Conservation (phyloP, 2,888 invertebrate genomes). For the Diarsia rubi region DNA sequence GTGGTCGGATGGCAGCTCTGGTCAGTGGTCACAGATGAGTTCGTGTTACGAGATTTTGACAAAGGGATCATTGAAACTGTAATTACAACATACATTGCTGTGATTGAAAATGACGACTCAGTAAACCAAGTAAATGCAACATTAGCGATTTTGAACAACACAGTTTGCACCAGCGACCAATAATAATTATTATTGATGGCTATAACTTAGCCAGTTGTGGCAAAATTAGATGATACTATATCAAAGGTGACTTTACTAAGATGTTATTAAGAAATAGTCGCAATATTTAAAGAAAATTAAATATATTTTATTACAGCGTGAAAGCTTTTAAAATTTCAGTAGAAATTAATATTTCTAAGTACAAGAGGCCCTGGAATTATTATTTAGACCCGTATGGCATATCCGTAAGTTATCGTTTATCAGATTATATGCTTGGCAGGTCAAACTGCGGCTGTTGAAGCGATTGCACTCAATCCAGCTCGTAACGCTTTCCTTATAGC, state of each 20-base stretch:
- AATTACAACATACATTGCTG: background rate
- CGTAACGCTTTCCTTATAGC: constrained; percentile 31
- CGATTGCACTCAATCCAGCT: constrained; percentile 18
- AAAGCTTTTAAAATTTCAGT: background rate
- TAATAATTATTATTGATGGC: background rate
- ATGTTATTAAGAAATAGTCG: background rate
- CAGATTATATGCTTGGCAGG: constrained; percentile 9
- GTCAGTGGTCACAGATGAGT: constrained; percentile 12
- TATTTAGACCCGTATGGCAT: background rate
- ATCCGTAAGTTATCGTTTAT: constrained; percentile 1
- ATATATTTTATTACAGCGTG: background rate
- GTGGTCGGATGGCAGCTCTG: constrained; percentile 15
- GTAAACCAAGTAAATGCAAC: background rate
- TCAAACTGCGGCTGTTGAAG: constrained; percentile 9
- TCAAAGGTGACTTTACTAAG: background rate
- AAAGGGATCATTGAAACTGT: constrained; percentile 27
- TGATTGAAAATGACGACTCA: background rate
- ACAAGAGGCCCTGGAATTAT: background rate
- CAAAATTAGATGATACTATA: background rate
- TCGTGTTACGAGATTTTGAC: background rate
- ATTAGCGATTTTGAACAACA: background rate
- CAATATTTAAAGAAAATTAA: background rate
- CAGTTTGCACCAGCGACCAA: background rate
- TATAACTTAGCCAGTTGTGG: background rate
- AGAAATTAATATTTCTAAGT: constrained; percentile 1